Percentiles rank a stretch among this genome's conserved stretches.
phyloP scores from a whole-genome alignment of 2,797 vertebrate genomes.

The Sciurus carolinensis region DNA sequence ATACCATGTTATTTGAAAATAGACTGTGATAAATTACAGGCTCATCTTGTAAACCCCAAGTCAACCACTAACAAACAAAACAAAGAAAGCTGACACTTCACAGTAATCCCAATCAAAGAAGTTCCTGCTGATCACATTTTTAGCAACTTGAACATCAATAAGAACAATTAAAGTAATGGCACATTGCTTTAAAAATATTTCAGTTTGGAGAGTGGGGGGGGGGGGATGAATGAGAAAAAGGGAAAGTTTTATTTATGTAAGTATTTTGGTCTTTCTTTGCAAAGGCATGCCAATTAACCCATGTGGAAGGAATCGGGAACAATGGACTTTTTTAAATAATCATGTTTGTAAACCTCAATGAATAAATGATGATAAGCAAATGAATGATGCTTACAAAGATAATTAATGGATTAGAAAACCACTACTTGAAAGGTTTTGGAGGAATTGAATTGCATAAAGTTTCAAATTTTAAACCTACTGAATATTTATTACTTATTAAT shows the following conservation, averaged over 20 bases:
- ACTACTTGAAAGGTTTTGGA: not conserved
- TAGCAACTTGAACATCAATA: not conserved
- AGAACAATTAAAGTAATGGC: not conserved
- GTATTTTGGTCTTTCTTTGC: not conserved
- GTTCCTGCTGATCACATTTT: not conserved
- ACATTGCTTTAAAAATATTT: not conserved
- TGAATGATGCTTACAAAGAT: not conserved
- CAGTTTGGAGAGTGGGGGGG: not conserved
- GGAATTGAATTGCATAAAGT: not conserved
- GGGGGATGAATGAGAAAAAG: not conserved
- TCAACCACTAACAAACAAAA: not conserved
- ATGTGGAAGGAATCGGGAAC: not conserved
- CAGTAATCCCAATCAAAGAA: not conserved
- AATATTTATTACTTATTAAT: constrained; percentile 39
- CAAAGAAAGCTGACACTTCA: not conserved
- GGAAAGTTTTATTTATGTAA: not conserved
- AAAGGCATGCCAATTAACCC: not conserved
- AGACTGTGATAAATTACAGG: not conserved
- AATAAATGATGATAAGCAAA: not conserved
- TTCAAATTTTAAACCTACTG: not conserved
- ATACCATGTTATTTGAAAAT: constrained; percentile 11
- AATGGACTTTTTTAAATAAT: not conserved
- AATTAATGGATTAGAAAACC: not conserved
- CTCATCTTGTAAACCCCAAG: not conserved
- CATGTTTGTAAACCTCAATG: not conserved